Percentiles rank a stretch among this genome's conserved stretches.
Evolutionary conservation across 1,140 invertebrate species (phyloP).

Genomic region (fruit fly (Drosophila melanogaster)): Release_6_plus_ISO1_MT NT_037436.4:19635001-19635500

Average conservation of each 20-base stretch:
- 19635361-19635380: constrained; percentile 59
- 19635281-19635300: constrained; percentile 74
- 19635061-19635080: too few relatives aligned
- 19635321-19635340: constrained; percentile 59
- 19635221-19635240: constrained; percentile 26
- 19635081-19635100: neutral
- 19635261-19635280: constrained; percentile 25
- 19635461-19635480: constrained; percentile 44
- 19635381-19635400: constrained; percentile 71
- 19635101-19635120: constrained; percentile 22
- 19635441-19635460: constrained; percentile 28
- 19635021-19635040: too few relatives aligned
- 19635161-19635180: constrained; percentile 78
- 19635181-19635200: constrained; percentile 68
- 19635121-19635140: constrained; percentile 47
- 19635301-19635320: constrained; percentile 75
- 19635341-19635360: constrained; percentile 44
- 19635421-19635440: constrained; percentile 38
- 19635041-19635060: too few relatives aligned
- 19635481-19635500: constrained; percentile 39
- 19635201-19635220: constrained; percentile 44
- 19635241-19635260: constrained; percentile 18
- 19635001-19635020: too few relatives aligned
- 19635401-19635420: constrained; percentile 65
- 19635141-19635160: constrained; percentile 73